phyloP scores from a whole-genome alignment of 1,140 invertebrate species.

The Pseudoatta argentina region DNA sequence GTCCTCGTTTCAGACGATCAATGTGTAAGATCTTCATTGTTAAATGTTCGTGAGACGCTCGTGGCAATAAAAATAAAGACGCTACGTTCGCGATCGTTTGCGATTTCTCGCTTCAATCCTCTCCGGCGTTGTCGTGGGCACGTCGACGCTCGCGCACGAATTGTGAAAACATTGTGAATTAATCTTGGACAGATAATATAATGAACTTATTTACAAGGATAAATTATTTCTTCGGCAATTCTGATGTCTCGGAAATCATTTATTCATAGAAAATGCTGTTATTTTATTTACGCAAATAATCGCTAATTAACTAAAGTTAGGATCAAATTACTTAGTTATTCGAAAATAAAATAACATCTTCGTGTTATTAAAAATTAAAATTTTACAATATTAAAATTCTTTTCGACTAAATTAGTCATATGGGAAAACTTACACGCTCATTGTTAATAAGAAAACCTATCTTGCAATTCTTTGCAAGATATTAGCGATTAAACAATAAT shows the following conservation, averaged over 20 bases:
- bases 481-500: not conserved
- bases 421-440: not conserved
- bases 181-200: slow-evolving; percentile 33
- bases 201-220: not conserved
- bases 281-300: slow-evolving; percentile 8
- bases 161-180: slow-evolving; percentile 13
- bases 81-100: slow-evolving; percentile 51
- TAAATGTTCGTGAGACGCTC: slow-evolving; percentile 59
- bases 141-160: slow-evolving; percentile 40
- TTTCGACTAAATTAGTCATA: not conserved
- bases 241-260: not conserved
- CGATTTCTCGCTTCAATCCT: slow-evolving; percentile 59
- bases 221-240: not conserved
- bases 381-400: not conserved
- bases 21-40: slow-evolving; percentile 50
- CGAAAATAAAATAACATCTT: not conserved
- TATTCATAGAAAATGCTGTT: not conserved
- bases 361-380: no score
- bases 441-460: not conserved
- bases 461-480: slow-evolving; percentile 7
- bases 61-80: slow-evolving; percentile 44
- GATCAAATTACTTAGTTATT: slow-evolving; percentile 10
- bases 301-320: slow-evolving; percentile 12
- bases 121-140: slow-evolving; percentile 8
- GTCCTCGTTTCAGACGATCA: slow-evolving; percentile 56